Evolutionary conservation across 2,797 vertebrate species (phyloP), one percentile per base, ranked within the genome.

Genomic region (Iguana delicatissima): DNA sequence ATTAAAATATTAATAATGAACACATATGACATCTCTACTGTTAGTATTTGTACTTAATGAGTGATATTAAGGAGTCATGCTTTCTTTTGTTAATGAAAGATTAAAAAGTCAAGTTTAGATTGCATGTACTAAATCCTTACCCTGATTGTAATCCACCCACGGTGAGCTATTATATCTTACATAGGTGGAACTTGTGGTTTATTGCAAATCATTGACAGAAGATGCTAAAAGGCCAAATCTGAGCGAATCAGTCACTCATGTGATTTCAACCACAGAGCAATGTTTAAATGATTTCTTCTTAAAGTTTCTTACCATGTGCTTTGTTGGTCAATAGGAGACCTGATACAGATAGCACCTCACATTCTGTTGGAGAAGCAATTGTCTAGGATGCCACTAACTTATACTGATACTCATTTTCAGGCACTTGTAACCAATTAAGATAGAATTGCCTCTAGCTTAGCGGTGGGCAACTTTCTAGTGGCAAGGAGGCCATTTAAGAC

Each of bases 31-130:
- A 76, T 64, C 1, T 6, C 62, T 67, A 35, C 32, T 46, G 24
- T 52, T 38, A 32, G 62, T 69, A 62, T 84, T 84, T 35, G 42
- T 20, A 52, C 14, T 52, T 35, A 14, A 52, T 55, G 18, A 64
- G 18, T 64, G 88, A 87, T 72, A 26, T 79, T 80, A 87, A 55
- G 84, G 86, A 32, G 59, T 64, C 80, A 80, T 76, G 46, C 50
- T 42, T 83, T 81, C 29, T 73, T 90, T 81, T 59, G 32, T 42
- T 84, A 26, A 64, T 67, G n/a, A 57, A 69, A 64, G 62, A 7
- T 84, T 1, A 74, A n/a, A n/a, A n/a, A n/a, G n/a, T n/a, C n/a
- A n/a, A n/a, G n/a, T n/a, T n/a, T n/a, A n/a, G n/a, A n/a, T n/a
- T n/a, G n/a, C n/a, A n/a, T n/a, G n/a, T n/a, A n/a, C n/a, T n/a